A percentile compares a stretch with the other conserved stretches of the same genome.
phyloP scores from a whole-genome alignment of 2,113 vertebrate species.

The Trochalopteron elliotii region DNA sequence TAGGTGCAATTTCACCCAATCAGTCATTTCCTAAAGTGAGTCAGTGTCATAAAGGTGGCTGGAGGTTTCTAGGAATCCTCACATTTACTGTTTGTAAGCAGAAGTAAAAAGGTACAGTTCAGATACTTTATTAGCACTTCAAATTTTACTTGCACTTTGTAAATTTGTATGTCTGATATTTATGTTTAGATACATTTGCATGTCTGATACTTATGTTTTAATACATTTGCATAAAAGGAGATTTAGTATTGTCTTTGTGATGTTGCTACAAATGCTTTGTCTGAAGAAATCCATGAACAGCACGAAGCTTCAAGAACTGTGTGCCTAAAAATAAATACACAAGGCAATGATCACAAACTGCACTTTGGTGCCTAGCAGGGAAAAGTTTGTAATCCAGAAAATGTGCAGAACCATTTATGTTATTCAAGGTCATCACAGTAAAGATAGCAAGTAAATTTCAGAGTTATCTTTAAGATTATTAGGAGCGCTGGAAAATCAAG shows the following conservation, averaged over 20 bases:
- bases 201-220: neutral
- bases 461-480: constrained; percentile 39
- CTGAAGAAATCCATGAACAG: neutral
- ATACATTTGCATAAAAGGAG: neutral
- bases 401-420: neutral
- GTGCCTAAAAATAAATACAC: neutral
- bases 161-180: neutral
- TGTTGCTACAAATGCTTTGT: neutral
- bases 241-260: neutral
- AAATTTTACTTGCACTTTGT: neutral
- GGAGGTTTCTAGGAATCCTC: neutral
- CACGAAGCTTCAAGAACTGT: neutral
- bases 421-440: constrained; percentile 1
- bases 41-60: neutral
- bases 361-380: neutral
- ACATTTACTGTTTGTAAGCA: neutral
- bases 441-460: constrained; percentile 22
- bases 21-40: neutral
- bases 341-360: neutral
- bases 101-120: neutral
- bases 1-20: neutral
- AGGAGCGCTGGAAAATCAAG: neutral
- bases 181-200: neutral
- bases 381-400: neutral
- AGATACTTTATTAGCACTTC: neutral